A percentile compares a stretch with the other conserved stretches of the same genome.
phyloP scores from a whole-genome alignment of 2,888 invertebrate species.

The Luffia ferchaultella region DNA sequence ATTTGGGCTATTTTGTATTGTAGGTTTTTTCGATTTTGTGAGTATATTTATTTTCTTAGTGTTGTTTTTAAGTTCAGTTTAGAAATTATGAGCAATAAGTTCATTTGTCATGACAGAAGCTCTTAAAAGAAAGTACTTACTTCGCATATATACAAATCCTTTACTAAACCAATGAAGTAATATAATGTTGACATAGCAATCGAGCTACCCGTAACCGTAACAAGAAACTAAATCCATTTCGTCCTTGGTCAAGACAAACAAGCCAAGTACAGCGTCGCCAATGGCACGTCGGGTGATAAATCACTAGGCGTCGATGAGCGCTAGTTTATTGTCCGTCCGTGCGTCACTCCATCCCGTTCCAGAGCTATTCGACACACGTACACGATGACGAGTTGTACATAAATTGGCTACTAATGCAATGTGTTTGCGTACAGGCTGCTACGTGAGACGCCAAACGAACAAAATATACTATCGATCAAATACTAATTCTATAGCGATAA shows the following conservation, averaged over 20 bases:
- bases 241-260: not conserved
- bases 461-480: not conserved
- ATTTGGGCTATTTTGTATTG: no score
- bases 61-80: no score
- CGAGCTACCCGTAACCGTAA: no score
- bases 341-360: slow-evolving; percentile 19
- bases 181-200: no score
- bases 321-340: slow-evolving; percentile 39
- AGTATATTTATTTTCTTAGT: no score
- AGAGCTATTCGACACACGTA: slow-evolving; percentile 4
- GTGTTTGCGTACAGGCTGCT: not conserved
- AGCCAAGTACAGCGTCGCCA: not conserved
- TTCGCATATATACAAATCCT: no score
- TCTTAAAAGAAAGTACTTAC: no score
- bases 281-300: slow-evolving; percentile 34
- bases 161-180: no score
- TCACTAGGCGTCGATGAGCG: slow-evolving; percentile 37
- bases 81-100: no score
- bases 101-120: no score
- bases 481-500: not conserved
- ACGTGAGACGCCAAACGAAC: not conserved
- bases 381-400: slow-evolving; percentile 5
- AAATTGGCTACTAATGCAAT: slow-evolving; percentile 8
- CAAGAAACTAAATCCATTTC: not conserved
- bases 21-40: no score